Percentiles rank a stretch among this genome's conserved stretches.
phyloP scores from a whole-genome alignment of 1,140 invertebrate species.

The Pissodes strobi region DNA sequence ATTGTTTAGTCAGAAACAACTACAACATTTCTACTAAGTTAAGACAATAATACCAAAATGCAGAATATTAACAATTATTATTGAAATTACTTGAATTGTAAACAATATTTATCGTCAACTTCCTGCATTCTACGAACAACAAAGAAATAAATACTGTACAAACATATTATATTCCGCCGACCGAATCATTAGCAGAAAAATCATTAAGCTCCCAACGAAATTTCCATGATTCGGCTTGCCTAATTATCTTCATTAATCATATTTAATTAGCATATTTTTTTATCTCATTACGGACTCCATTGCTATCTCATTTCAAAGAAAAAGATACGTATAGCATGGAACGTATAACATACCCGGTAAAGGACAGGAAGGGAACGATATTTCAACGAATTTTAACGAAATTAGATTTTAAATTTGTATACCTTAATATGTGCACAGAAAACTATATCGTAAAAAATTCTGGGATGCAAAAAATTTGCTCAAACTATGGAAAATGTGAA shows the following conservation, averaged over 20 bases:
- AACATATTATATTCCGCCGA: constrained; percentile 22
- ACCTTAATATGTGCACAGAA: too few species aligned
- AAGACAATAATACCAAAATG: too few species aligned
- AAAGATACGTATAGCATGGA: background rate
- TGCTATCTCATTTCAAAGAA: constrained; percentile 7
- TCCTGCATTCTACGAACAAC: constrained; percentile 10
- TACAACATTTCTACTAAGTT: too few species aligned
- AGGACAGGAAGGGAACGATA: too few species aligned
- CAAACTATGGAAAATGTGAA: too few species aligned
- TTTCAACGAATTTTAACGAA: background rate
- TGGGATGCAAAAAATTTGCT: too few species aligned
- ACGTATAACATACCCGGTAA: background rate
- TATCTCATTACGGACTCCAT: constrained; percentile 17
- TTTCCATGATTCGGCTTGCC: constrained; percentile 28
- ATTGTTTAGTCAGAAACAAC: too few species aligned
- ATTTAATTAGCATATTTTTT: constrained; percentile 37
- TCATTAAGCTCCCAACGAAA: constrained; percentile 27
- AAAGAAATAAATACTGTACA: constrained; percentile 10
- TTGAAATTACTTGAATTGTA: background rate
- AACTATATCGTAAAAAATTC: too few species aligned
- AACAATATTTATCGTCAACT: constrained; percentile 6
- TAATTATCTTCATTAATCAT: constrained; percentile 39
- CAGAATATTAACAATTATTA: too few species aligned
- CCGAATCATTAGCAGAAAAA: constrained; percentile 28
- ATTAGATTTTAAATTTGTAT: too few species aligned